Conservation (phyloP, 2,797 vertebrate species). For the Sparus aurata region DNA sequence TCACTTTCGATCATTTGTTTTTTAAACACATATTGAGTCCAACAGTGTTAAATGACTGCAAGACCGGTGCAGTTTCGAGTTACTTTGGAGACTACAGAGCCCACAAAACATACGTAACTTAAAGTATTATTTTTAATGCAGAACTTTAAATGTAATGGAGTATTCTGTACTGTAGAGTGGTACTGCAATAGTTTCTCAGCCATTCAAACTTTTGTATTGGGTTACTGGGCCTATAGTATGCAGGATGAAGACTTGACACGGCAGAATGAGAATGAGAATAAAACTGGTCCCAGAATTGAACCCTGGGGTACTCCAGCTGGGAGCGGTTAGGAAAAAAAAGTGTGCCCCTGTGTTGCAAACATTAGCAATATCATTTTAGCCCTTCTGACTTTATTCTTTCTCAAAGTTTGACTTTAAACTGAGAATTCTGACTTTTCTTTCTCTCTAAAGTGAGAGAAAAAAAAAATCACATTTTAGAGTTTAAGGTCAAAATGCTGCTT, state of each 20-base stretch:
- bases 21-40: no score
- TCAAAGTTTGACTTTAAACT: no score
- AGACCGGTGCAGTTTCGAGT: background rate
- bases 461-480: no score
- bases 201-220: background rate
- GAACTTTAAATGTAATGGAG: background rate
- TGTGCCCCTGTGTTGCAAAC: background rate
- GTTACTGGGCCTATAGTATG: background rate
- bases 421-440: no score
- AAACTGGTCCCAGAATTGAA: background rate
- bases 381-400: no score
- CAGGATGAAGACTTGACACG: no score
- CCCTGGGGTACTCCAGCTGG: background rate
- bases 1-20: no score
- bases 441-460: no score
- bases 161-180: background rate
- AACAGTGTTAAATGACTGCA: no score
- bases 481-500: no score
- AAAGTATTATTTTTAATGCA: background rate
- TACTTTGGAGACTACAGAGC: background rate
- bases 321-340: background rate
- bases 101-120: background rate
- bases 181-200: background rate
- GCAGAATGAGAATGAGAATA: background rate
- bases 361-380: background rate